Evolutionary conservation across 2,888 invertebrate species (phyloP), one percentile per base, ranked within the genome.

Genomic region (Sclerodermus sp.): DNA sequence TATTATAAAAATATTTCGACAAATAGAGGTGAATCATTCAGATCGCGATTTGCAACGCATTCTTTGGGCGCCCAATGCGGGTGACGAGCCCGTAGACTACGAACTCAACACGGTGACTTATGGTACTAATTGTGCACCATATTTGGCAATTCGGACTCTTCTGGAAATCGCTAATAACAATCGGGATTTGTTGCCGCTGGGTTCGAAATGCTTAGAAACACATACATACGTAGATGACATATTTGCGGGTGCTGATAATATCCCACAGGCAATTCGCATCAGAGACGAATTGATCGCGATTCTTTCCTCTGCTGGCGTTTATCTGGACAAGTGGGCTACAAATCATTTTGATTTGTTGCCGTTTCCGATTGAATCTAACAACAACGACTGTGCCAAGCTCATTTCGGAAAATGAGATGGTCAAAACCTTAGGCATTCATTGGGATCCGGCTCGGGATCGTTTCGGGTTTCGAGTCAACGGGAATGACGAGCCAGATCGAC

Each of bases 31-130:
- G n/a, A n/a, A 23, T 23, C 8, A 8, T 23, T 23, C 8, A 8
- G 23, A 23, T 23, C 23, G 8, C 3, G 8, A 23, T 23, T 23
- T 3, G 3, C 23, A 23, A 23, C 23, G 23, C 4, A 23, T 52
- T 1, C 36, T 52, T 10, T 52, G 48, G 48, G 13, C 42, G 17
- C 37, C 42, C 6, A 18, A 32, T 17, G 10, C 30, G 13, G 30
- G 23, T 6, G 14, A 12, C 6, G 17, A 39, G 1, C 6, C 14
- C 2, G 5, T 16, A 10, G 16, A 14, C 4, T 39, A 39, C 15
- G 5, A 16, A 15, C 15, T 39, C 2, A 16, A 16, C 6, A 39
- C 39, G 10, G 39, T 39, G 5, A 39, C 39, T 6, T 39, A 16
- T 15, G 39, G 39, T 23, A 23, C 2, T 12, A 5, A 5, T 3